A percentile compares a stretch with the other conserved stretches of the same genome.
phyloP scores from a whole-genome alignment of 1,140 invertebrate species.

The Drosophila miranda region DNA sequence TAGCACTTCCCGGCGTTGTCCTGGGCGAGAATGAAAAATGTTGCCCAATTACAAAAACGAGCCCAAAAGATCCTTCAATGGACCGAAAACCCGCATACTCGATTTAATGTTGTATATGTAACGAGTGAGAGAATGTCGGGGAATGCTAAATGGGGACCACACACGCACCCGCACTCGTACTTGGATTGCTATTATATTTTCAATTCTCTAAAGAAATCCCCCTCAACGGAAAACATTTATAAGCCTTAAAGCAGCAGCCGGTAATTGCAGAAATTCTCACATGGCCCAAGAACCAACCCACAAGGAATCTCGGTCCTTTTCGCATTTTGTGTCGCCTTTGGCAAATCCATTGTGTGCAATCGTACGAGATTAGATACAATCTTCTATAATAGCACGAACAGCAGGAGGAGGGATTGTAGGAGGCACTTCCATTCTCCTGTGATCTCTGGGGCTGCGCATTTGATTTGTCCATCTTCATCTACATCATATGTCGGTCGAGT shows the following conservation, averaged over 20 bases:
- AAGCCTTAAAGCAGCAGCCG: slow-evolving; percentile 69
- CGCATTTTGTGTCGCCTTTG: slow-evolving; percentile 61
- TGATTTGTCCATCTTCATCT: slow-evolving; percentile 50
- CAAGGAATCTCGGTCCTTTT: slow-evolving; percentile 23
- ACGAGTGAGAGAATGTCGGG: neutral
- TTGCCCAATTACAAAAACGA: slow-evolving; percentile 10
- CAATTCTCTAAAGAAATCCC: slow-evolving; percentile 69
- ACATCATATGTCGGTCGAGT: neutral
- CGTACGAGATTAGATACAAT: slow-evolving; percentile 79
- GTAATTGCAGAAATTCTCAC: slow-evolving; percentile 68
- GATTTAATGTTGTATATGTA: slow-evolving; percentile 26
- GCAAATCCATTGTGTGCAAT: slow-evolving; percentile 81
- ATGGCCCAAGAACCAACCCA: slow-evolving; percentile 8
- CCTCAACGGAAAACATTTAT: slow-evolving; percentile 70
- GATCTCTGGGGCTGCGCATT: slow-evolving; percentile 34
- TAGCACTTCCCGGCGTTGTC: slow-evolving; percentile 34
- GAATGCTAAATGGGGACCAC: slow-evolving; percentile 10
- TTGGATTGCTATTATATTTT: slow-evolving; percentile 49
- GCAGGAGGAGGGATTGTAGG: slow-evolving; percentile 1
- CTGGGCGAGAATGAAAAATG: neutral
- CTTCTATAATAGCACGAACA: slow-evolving; percentile 69
- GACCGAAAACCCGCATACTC: slow-evolving; percentile 1
- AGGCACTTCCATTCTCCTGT: slow-evolving; percentile 1
- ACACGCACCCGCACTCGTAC: neutral
- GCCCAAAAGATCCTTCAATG: slow-evolving; percentile 6